Percentiles rank a stretch among this genome's conserved stretches.
Conservation (phyloP, 2,113 vertebrate species). For the Tenrec ecaudatus region DNA sequence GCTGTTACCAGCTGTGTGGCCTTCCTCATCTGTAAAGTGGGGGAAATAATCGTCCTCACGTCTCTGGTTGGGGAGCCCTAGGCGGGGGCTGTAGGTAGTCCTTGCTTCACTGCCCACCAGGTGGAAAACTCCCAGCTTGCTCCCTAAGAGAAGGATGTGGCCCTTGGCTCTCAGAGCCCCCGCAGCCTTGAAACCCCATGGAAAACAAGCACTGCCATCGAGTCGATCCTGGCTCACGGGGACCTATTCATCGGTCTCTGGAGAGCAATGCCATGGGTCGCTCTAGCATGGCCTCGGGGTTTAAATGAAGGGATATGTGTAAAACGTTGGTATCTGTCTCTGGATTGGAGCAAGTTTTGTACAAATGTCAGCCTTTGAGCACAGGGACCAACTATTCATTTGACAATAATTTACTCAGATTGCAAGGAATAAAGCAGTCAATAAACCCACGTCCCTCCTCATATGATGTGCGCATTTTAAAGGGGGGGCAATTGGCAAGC, state of each 20-base stretch:
- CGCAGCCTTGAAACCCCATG: no score
- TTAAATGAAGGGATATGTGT: background rate
- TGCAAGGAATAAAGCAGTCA: background rate
- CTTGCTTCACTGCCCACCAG: no score
- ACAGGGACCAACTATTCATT: background rate
- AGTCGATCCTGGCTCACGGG: no score
- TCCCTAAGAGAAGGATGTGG: no score
- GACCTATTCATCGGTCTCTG: no score
- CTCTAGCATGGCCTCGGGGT: background rate
- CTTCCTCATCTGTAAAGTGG: background rate
- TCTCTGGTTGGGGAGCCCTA: no score
- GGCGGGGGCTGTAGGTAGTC: no score
- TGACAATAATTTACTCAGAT: constrained; percentile 3
- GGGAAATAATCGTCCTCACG: background rate
- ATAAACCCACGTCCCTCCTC: background rate
- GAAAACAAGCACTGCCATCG: no score
- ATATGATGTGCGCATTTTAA: background rate
- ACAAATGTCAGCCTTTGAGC: background rate
- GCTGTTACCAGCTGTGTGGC: background rate
- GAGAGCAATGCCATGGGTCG: no score
- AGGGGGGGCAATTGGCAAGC: background rate
- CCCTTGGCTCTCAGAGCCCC: no score
- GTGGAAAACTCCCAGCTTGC: no score
- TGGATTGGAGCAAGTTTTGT: background rate
- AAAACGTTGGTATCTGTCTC: background rate